Percentiles rank a stretch among this genome's conserved stretches.
phyloP scores from a whole-genome alignment of 2,113 vertebrate genomes.

The Nycticorax nycticorax region DNA sequence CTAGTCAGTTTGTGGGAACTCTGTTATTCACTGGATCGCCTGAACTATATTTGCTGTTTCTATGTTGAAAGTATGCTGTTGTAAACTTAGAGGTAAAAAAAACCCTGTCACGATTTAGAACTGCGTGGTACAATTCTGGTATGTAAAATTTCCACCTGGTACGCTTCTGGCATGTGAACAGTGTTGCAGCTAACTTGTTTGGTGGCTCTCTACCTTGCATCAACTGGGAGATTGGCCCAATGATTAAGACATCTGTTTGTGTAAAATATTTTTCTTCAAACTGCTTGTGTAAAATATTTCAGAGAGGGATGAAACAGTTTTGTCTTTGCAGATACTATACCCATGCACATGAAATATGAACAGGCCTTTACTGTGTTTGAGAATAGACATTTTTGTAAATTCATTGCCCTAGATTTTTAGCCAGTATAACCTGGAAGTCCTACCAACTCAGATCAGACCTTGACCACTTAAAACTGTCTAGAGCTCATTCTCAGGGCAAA shows the following conservation, averaged over 20 bases:
- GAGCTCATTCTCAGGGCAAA: neutral
- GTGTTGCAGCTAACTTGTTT: neutral
- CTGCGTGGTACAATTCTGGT: too few species aligned
- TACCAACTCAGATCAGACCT: neutral
- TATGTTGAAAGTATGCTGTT: too few species aligned
- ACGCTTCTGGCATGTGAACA: neutral
- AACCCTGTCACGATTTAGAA: too few species aligned
- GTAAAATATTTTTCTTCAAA: neutral
- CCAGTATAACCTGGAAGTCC: neutral
- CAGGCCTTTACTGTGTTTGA: neutral
- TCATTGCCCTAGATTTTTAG: neutral
- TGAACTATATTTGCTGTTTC: too few species aligned
- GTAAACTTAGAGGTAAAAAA: too few species aligned
- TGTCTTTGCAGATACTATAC: neutral
- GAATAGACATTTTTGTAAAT: neutral
- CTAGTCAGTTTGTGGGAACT: too few species aligned
- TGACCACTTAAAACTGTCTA: neutral
- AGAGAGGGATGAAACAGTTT: neutral
- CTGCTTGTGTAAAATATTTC: neutral
- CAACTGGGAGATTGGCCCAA: neutral
- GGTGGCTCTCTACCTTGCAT: neutral
- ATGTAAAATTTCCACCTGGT: too few species aligned
- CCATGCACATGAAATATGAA: neutral
- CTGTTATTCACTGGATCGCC: too few species aligned
- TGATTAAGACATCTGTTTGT: neutral